A percentile compares a stretch with the other conserved stretches of the same genome.
These are phyloP conservation scores for Solen grandis DNA, from an alignment of 1,140 invertebrate species.

Conservation along the genomic window DNA sequence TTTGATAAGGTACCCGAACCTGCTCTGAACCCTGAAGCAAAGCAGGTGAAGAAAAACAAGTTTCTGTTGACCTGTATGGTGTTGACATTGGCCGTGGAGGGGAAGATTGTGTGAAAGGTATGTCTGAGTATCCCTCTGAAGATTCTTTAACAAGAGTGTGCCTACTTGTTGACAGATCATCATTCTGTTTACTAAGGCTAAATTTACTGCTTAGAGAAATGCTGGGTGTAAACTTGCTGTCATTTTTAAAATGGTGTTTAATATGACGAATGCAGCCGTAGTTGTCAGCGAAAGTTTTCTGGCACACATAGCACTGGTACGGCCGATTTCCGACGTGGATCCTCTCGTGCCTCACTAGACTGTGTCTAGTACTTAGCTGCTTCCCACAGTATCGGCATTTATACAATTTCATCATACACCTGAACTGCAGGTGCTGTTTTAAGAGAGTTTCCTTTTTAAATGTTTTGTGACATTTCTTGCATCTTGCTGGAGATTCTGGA, in stretches of 20 bases:
- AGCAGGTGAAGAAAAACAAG: too few relatives aligned
- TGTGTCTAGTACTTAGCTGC: conserved; percentile 42
- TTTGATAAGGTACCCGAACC: too few relatives aligned
- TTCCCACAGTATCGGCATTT: conserved; percentile 53
- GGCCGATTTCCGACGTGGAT: conserved; percentile 54
- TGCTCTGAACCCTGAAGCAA: too few relatives aligned
- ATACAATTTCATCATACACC: conserved; percentile 52
- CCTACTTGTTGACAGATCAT: too few relatives aligned
- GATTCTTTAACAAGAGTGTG: too few relatives aligned
- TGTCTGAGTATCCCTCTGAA: too few relatives aligned
- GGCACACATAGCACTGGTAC: conserved; percentile 48
- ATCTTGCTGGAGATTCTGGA: conserved; percentile 33
- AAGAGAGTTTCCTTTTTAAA: conserved; percentile 28
- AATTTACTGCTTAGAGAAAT: background rate
- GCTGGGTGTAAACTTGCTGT: background rate
- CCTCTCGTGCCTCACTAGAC: conserved; percentile 47
- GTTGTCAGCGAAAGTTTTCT: conserved; percentile 51
- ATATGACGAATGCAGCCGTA: conserved; percentile 48
- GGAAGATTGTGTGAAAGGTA: too few relatives aligned
- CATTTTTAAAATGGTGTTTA: background rate
- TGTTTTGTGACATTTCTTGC: conserved; percentile 50
- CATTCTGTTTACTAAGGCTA: too few relatives aligned
- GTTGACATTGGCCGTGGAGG: too few relatives aligned
- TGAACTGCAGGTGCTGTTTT: conserved; percentile 43
- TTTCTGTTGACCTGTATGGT: too few relatives aligned